phyloP scores from a whole-genome alignment of 2,888 invertebrate genomes.

The Oeneis ivallda region DNA sequence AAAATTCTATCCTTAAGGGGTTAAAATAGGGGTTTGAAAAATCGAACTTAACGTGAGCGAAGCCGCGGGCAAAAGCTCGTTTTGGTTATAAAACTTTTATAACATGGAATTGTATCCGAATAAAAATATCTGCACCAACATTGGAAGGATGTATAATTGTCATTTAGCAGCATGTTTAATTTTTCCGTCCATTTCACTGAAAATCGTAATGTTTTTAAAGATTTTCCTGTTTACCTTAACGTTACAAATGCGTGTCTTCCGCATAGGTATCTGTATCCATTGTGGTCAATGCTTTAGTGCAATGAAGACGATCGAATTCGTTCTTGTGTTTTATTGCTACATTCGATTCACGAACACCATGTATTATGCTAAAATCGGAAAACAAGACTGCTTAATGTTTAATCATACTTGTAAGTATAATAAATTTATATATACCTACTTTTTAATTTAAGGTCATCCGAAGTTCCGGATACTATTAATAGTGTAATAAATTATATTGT shows the following conservation, averaged over 20 bases:
- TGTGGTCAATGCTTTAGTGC: conserved; percentile 1
- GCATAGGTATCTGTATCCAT: neutral
- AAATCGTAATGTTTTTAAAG: conserved; percentile 5
- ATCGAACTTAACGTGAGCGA: no score
- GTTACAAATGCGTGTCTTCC: neutral
- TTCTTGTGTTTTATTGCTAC: conserved; percentile 31
- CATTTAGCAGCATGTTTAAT: no score
- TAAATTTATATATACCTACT: neutral
- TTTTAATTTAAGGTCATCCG: neutral
- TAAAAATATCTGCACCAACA: no score
- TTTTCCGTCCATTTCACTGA: conserved; percentile 8
- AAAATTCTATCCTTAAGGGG: no score
- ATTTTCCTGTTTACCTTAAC: conserved; percentile 26
- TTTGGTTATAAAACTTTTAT: no score
- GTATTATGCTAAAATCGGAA: conserved; percentile 59
- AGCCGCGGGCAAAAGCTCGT: no score
- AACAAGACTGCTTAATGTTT: conserved; percentile 55
- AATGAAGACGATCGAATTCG: conserved; percentile 23
- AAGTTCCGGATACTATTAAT: no score
- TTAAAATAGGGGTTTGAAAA: no score
- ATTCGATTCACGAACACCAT: conserved; percentile 30
- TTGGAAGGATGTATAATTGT: no score
- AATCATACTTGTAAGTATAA: conserved; percentile 67
- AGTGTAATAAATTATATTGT: no score
- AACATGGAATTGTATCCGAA: no score